Base-by-base conservation (phyloP, 1,140 invertebrate species). In the Thaumetopoea pityocampa region DNA sequence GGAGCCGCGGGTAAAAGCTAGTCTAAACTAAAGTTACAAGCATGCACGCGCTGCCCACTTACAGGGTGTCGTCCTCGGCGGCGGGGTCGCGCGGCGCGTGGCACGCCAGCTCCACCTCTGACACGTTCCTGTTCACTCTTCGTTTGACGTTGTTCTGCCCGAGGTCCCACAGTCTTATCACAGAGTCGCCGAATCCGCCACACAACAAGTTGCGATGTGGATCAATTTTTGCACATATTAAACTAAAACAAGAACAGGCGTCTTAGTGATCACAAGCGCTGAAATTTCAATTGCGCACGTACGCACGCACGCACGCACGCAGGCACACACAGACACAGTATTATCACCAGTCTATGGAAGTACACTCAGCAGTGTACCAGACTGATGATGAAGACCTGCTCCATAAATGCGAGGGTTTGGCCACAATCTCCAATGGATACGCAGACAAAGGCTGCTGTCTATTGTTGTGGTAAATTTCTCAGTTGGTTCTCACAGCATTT, bases 121-220 rank as follows among this genome's bases (percentile, higher is more conserved):
- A 86, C 17, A 86, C 82, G 49, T 86, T 86, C 18, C 63, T 58
- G 46, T 84, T 85, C 0, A 84, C 51, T 29, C 48, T 61, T 24
- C 64, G 59, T 35, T 74, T 78, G 7, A 88, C 70, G 55, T 87
- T 87, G 29, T 88, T 89, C 18, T 89, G 87, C n/a, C 86, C 87
- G 19, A 90, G 85, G 42, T 87, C 88, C 89, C 89, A 90, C 4
- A 90, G 50, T 61, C 88, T 81, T 36, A 90, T 87, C 68, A 89
- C 89, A 3, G 88, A 86, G 44, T 88, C 89, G 44, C 81, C 87
- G 48, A 90, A 89, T 24, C 89, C 89, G 40, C 85, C 86, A 44
- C 87, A 88, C 42, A 90, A 54, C 54, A 87, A 85, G 43, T 89
- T 88, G 69, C 88, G 88, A 20, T 77, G 80, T 1, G 82, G 66